Percentiles rank a stretch among this genome's conserved stretches.
Evolutionary conservation across 2,797 vertebrate genomes (phyloP).

Genomic region (Onychomys arenicola): DNA sequence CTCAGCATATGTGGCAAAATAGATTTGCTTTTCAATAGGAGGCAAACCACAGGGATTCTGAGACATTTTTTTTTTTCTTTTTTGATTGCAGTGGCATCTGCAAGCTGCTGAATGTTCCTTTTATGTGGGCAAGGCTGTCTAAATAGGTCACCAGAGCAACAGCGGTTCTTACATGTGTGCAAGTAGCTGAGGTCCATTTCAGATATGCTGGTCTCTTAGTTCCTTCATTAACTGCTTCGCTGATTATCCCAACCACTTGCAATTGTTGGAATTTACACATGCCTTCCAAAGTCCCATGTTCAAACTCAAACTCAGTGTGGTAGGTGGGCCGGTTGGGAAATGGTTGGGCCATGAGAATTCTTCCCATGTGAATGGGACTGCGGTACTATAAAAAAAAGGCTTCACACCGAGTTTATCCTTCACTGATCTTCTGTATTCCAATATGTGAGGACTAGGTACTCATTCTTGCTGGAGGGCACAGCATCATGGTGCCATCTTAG

Average conservation of each 20-base stretch:
- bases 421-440: background rate
- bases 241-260: background rate
- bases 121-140: background rate
- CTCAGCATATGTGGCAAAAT: slow-evolving; percentile 45
- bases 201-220: background rate
- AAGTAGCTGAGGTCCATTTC: background rate
- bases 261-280: background rate
- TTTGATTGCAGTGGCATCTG: background rate
- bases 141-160: background rate
- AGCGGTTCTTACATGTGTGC: too few species aligned
- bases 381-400: background rate
- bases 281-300: background rate
- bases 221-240: slow-evolving; percentile 51
- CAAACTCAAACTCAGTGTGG: background rate
- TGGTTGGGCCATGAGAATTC: background rate
- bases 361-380: background rate
- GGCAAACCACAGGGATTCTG: slow-evolving; percentile 42
- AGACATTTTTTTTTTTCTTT: background rate
- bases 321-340: background rate
- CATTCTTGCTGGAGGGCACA: too few species aligned
- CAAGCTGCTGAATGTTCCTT: slow-evolving; percentile 14
- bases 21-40: slow-evolving; percentile 49
- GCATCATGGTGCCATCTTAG: background rate
- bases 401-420: background rate
- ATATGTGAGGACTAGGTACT: background rate